phyloP scores from a whole-genome alignment of 1,140 invertebrate genomes.

The Leptestheria dahalacensis region DNA sequence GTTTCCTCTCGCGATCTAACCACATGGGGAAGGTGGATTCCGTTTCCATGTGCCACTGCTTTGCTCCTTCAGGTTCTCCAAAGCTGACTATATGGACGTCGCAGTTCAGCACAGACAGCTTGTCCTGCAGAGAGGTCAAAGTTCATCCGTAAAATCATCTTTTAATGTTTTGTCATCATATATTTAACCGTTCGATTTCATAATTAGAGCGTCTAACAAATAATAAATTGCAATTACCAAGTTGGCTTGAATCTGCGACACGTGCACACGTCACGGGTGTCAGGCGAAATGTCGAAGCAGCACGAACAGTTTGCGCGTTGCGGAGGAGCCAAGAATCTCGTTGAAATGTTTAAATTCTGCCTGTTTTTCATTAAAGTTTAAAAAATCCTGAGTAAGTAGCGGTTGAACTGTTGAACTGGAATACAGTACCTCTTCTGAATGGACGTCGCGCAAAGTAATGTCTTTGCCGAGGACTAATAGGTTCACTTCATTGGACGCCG shows the following conservation, averaged over 20 bases:
- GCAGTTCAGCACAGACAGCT: conserved; percentile 10
- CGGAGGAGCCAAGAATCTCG: too few relatives aligned
- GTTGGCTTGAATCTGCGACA: conserved; percentile 5
- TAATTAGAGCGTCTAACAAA: too few relatives aligned
- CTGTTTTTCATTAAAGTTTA: too few relatives aligned
- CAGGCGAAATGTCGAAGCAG: conserved; percentile 20
- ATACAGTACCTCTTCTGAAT: background rate
- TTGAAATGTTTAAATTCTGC: too few relatives aligned
- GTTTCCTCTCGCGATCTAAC: conserved; percentile 8
- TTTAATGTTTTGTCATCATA: background rate
- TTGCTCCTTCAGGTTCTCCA: conserved; percentile 17
- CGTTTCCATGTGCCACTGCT: conserved; percentile 17
- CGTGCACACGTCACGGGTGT: conserved; percentile 20
- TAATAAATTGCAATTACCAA: too few relatives aligned
- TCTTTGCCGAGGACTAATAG: too few relatives aligned
- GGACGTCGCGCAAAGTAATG: background rate
- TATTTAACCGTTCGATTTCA: too few relatives aligned
- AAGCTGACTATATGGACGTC: conserved; percentile 19
- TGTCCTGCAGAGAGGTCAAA: background rate
- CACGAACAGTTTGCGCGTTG: conserved; percentile 5
- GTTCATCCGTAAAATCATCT: background rate
- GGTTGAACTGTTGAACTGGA: background rate
- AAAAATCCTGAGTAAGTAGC: too few relatives aligned
- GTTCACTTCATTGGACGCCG: too few relatives aligned
- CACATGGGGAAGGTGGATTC: conserved; percentile 14